Percentiles rank a stretch among this genome's conserved stretches.
Conservation (phyloP, 2,113 vertebrate species). For the Dasyprocta punctata region DNA sequence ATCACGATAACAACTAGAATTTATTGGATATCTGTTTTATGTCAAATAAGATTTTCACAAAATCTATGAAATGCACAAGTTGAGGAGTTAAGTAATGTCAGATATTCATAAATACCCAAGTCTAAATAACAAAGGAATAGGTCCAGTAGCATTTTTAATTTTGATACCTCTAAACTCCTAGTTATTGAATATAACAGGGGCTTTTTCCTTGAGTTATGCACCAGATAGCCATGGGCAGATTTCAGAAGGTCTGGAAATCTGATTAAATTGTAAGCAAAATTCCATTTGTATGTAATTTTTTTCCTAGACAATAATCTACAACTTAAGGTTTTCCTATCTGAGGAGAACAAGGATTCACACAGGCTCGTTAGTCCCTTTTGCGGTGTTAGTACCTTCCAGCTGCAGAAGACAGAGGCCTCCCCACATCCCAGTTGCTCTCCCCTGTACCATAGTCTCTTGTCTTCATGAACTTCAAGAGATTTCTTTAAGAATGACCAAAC, state of each 20-base stretch:
- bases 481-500: not conserved
- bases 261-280: not conserved
- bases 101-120: not conserved
- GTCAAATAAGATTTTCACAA: not conserved
- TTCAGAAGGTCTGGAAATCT: not conserved
- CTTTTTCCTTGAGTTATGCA: not conserved
- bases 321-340: not conserved
- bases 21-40: not conserved
- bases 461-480: not conserved
- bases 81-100: not conserved
- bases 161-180: not conserved
- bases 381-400: not conserved
- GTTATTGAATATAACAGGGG: not conserved
- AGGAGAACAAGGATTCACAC: not conserved
- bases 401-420: not conserved
- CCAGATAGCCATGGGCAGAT: not conserved
- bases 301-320: not conserved
- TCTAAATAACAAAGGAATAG: not conserved
- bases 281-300: not conserved
- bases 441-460: not conserved
- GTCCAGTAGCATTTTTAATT: not conserved
- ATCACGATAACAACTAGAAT: not conserved
- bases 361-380: not conserved
- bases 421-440: not conserved
- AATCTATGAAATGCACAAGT: not conserved